Conservation (phyloP, 1,140 invertebrate species). For the Sinella curviseta region DNA sequence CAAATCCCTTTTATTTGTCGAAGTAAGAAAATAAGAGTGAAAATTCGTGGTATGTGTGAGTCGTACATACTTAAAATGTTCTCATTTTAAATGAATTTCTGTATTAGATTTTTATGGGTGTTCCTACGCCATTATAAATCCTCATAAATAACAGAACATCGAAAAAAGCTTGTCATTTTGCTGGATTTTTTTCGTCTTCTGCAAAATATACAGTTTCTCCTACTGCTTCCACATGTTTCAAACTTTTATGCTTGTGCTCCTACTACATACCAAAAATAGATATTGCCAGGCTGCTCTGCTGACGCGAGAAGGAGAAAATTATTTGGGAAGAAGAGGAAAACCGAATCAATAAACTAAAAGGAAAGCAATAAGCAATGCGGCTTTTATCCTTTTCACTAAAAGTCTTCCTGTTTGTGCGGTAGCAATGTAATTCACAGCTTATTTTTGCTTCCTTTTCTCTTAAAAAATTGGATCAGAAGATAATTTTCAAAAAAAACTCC, state of each 20-base stretch:
- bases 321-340: neutral
- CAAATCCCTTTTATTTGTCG: too few relatives aligned
- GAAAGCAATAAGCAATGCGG: constrained; percentile 21
- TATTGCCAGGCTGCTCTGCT: neutral
- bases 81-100: constrained; percentile 12
- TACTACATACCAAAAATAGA: neutral
- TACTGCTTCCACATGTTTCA: too few relatives aligned
- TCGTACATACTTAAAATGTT: too few relatives aligned
- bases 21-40: too few relatives aligned
- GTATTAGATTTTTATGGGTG: constrained; percentile 14
- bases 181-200: neutral
- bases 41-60: too few relatives aligned
- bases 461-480: constrained; percentile 26
- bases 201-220: too few relatives aligned
- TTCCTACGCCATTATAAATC: constrained; percentile 19
- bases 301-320: neutral
- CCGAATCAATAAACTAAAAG: constrained; percentile 18
- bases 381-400: neutral
- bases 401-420: neutral
- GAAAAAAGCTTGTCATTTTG: constrained; percentile 18
- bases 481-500: constrained; percentile 21
- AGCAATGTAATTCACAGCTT: constrained; percentile 22
- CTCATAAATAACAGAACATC: constrained; percentile 8
- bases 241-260: too few relatives aligned
- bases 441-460: constrained; percentile 7